A percentile compares a stretch with the other conserved stretches of the same genome.
phyloP scores from a whole-genome alignment of 2,888 invertebrate genomes.

The Therioaphis trifolii region DNA sequence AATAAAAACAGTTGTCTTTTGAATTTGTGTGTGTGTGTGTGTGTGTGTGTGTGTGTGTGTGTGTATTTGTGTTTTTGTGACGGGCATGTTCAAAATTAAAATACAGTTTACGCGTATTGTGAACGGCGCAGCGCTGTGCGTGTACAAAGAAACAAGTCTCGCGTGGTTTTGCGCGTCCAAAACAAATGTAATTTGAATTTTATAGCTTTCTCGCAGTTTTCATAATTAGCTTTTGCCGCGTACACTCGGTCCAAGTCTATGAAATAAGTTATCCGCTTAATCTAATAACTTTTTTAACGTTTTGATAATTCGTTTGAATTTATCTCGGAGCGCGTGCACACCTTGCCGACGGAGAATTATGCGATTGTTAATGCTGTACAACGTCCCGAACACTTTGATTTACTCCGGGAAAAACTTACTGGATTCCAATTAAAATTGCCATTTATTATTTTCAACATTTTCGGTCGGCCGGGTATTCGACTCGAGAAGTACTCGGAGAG shows the following conservation, averaged over 20 bases:
- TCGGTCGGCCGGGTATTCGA: neutral
- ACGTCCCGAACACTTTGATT: slow-evolving; percentile 13
- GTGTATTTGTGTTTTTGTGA: too few species aligned
- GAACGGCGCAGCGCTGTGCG: neutral
- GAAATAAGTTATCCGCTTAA: slow-evolving; percentile 49
- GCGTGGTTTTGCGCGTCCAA: neutral
- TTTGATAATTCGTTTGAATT: slow-evolving; percentile 21
- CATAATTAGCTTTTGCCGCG: slow-evolving; percentile 35
- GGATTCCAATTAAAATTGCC: slow-evolving; percentile 47
- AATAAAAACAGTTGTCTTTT: too few species aligned
- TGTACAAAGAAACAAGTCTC: slow-evolving; percentile 1
- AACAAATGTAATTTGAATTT: slow-evolving; percentile 50
- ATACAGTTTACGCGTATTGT: too few species aligned
- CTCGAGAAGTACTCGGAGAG: neutral
- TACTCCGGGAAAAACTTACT: slow-evolving; percentile 41
- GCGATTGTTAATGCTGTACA: slow-evolving; percentile 3
- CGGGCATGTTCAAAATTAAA: too few species aligned
- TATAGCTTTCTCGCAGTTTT: neutral
- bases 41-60: too few species aligned
- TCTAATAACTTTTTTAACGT: slow-evolving; percentile 44
- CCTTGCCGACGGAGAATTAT: neutral
- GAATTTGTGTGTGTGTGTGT: too few species aligned
- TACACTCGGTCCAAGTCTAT: slow-evolving; percentile 8
- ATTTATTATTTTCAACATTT: slow-evolving; percentile 32
- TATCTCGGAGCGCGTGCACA: neutral